Conservation (phyloP, 2,888 invertebrate species). For the Abrostola triplasia region DNA sequence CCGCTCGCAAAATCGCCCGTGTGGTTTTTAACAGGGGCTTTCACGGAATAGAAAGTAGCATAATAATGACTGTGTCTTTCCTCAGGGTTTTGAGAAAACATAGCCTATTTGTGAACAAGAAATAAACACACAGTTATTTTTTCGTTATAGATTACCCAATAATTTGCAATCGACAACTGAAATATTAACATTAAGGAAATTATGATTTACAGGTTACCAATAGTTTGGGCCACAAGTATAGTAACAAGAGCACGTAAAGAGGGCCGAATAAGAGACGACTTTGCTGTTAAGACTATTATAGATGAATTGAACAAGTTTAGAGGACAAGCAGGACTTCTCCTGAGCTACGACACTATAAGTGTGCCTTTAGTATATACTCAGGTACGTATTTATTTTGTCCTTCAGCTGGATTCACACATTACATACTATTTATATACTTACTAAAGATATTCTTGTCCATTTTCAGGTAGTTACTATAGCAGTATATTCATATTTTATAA, state of each 20-base stretch:
- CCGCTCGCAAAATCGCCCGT: too few relatives aligned
- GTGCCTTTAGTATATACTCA: slow-evolving; percentile 95
- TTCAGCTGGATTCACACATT: too few relatives aligned
- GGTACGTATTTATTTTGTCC: slow-evolving; percentile 69
- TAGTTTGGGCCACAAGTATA: slow-evolving; percentile 97
- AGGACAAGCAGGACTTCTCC: slow-evolving; percentile 92
- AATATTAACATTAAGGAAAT: background rate
- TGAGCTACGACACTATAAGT: slow-evolving; percentile 93
- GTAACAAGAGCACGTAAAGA: slow-evolving; percentile 96
- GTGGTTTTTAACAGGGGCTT: too few relatives aligned
- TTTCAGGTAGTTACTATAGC: slow-evolving; percentile 95
- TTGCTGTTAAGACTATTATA: slow-evolving; percentile 96
- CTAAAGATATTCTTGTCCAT: background rate
- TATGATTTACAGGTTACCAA: slow-evolving; percentile 90
- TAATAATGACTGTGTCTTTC: too few relatives aligned
- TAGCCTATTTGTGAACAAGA: too few relatives aligned
- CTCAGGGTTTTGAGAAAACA: too few relatives aligned
- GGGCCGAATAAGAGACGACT: slow-evolving; percentile 96
- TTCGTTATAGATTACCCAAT: too few relatives aligned
- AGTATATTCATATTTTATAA: slow-evolving; percentile 96
- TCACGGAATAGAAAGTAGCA: too few relatives aligned
- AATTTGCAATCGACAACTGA: too few relatives aligned
- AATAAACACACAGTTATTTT: too few relatives aligned
- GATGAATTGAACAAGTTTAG: slow-evolving; percentile 96
- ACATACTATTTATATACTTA: too few relatives aligned